A percentile compares a stretch with the other conserved stretches of the same genome.
These are phyloP conservation scores for pig (Sus scrofa) DNA, from an alignment of 2,113 vertebrate species.

Conservation along the genomic window DNA sequence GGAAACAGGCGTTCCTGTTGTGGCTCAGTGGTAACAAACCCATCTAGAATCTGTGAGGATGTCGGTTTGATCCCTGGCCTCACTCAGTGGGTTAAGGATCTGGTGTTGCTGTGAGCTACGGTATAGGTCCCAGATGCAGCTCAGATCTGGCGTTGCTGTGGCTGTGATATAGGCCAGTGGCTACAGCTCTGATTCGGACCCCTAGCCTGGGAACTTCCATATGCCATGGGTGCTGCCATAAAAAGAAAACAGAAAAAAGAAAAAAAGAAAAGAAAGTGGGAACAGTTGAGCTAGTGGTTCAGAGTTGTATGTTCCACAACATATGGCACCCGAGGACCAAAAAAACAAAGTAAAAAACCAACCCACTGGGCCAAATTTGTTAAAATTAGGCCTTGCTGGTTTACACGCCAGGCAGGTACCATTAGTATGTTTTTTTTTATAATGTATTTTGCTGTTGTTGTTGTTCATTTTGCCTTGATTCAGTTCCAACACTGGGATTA, in stretches of 20 bases:
- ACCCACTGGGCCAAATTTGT: not conserved
- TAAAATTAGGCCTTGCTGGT: not conserved
- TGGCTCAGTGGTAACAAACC: no score
- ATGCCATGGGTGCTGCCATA: no score
- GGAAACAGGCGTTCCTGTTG: not conserved
- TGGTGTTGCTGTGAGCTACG: no score
- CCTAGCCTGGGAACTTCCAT: no score
- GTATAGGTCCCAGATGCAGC: no score
- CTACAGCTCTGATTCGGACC: no score
- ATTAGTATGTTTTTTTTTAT: not conserved
- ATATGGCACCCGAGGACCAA: not conserved
- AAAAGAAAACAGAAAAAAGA: no score
- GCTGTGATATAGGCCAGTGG: no score
- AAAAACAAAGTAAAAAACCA: not conserved
- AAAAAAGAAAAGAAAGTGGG: not conserved
- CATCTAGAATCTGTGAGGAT: no score
- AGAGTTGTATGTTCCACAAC: not conserved
- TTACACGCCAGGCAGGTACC: not conserved
- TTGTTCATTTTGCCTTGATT: not conserved
- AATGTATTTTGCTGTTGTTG: not conserved
- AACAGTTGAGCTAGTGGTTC: not conserved
- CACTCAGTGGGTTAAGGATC: no score
- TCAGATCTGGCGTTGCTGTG: no score
- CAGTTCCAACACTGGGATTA: not conserved
- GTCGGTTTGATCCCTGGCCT: no score